These are phyloP conservation scores for Catharus minimus DNA, from an alignment of 2,113 vertebrate species.

Conservation along the genomic window DNA sequence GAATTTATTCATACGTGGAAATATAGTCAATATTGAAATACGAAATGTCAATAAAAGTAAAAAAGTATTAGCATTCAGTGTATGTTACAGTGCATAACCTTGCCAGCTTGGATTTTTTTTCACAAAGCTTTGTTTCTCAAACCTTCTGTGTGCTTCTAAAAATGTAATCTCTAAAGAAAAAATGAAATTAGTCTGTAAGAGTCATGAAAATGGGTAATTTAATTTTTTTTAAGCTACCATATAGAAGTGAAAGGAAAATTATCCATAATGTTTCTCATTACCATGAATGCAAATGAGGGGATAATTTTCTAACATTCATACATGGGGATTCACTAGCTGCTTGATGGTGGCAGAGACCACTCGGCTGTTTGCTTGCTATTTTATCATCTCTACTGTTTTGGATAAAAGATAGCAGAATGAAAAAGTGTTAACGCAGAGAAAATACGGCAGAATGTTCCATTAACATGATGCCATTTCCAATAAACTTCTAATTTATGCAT, in stretches of 20 bases:
- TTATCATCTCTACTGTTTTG: background rate
- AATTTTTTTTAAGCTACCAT: background rate
- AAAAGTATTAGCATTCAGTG: background rate
- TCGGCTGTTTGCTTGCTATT: background rate
- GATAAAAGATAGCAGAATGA: background rate
- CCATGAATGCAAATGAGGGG: background rate
- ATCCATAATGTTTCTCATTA: background rate
- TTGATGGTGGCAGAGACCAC: background rate
- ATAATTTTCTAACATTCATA: background rate
- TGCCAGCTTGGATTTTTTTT: background rate
- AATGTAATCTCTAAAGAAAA: background rate
- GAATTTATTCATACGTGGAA: slow-evolving; percentile 19
- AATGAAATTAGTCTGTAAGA: background rate
- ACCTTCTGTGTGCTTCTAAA: background rate
- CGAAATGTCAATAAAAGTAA: slow-evolving; percentile 1
- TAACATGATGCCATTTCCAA: background rate
- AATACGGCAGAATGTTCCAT: background rate
- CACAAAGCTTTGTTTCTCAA: background rate
- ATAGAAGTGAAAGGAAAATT: background rate
- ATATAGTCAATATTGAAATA: slow-evolving; percentile 19
- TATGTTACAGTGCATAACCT: background rate
- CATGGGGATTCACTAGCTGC: background rate
- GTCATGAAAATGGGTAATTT: background rate
- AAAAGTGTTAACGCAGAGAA: background rate
- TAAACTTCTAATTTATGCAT: background rate